phyloP scores from a whole-genome alignment of 1,140 invertebrate species.

The Anthonomus grandis region DNA sequence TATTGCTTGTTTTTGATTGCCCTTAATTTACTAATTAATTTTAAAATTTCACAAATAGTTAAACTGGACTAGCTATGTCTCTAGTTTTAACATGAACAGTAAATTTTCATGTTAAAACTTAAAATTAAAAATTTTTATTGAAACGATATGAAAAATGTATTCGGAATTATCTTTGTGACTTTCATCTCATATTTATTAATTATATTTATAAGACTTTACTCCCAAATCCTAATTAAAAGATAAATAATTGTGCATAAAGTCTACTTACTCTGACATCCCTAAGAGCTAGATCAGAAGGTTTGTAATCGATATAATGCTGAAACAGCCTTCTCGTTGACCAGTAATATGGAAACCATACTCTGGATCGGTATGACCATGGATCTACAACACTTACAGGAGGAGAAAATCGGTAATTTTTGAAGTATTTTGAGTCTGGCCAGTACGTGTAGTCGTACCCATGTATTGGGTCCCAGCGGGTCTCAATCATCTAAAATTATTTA shows the following conservation, averaged over 20 bases:
- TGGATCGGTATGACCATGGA: constrained; percentile 27
- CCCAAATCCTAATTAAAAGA: no score
- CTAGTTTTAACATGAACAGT: no score
- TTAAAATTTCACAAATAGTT: no score
- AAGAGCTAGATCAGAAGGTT: constrained; percentile 25
- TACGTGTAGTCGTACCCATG: constrained; percentile 32
- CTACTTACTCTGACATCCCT: constrained; percentile 31
- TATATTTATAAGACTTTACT: no score
- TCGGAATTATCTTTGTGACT: no score
- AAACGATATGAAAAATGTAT: no score
- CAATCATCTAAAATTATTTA: constrained; percentile 8
- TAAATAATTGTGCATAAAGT: not conserved
- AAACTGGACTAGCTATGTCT: no score
- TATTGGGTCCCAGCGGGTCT: constrained; percentile 31
- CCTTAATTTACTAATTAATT: no score
- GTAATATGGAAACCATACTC: constrained; percentile 34
- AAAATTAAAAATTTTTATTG: no score
- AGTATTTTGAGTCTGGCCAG: constrained; percentile 34
- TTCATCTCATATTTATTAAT: no score
- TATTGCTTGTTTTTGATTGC: no score
- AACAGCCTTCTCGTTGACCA: constrained; percentile 32
- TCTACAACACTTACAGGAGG: constrained; percentile 25
- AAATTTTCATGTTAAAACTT: no score
- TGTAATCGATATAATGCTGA: constrained; percentile 30
- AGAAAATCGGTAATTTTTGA: constrained; percentile 32